Conservation (phyloP, 2,797 vertebrate genomes). For the Amniataba percoides region DNA sequence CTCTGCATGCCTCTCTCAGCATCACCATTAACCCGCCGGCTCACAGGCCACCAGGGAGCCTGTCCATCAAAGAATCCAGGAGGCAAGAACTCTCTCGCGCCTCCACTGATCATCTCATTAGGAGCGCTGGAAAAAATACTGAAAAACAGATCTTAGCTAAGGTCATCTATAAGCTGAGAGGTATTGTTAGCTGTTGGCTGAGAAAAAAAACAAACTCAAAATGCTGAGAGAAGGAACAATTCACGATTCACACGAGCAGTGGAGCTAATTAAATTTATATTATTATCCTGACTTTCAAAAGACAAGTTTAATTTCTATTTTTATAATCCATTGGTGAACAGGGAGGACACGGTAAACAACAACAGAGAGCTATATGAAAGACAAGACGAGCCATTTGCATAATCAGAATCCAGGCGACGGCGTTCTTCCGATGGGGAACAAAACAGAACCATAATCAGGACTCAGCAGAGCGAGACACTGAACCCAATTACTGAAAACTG, state of each 20-base stretch:
- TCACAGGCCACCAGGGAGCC: constrained; percentile 39
- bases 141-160: background rate
- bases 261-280: constrained; percentile 30
- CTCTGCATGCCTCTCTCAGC: constrained; percentile 26
- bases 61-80: constrained; percentile 52
- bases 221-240: too few species aligned
- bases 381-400: constrained; percentile 58
- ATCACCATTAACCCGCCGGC: constrained; percentile 48
- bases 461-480: constrained; percentile 63
- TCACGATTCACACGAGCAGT: too few species aligned
- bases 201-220: constrained; percentile 14
- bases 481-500: constrained; percentile 66
- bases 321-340: constrained; percentile 17
- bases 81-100: constrained; percentile 40
- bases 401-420: constrained; percentile 55
- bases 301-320: constrained; percentile 31
- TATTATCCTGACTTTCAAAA: constrained; percentile 24
- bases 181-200: constrained; percentile 13
- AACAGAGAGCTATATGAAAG: constrained; percentile 38
- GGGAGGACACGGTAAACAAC: constrained; percentile 28
- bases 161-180: background rate
- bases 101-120: constrained; percentile 26
- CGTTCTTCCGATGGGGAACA: constrained; percentile 48
- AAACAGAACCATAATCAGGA: constrained; percentile 64
- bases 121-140: background rate